Conservation (phyloP, 2,888 invertebrate species). For the Aphidius colemani region DNA sequence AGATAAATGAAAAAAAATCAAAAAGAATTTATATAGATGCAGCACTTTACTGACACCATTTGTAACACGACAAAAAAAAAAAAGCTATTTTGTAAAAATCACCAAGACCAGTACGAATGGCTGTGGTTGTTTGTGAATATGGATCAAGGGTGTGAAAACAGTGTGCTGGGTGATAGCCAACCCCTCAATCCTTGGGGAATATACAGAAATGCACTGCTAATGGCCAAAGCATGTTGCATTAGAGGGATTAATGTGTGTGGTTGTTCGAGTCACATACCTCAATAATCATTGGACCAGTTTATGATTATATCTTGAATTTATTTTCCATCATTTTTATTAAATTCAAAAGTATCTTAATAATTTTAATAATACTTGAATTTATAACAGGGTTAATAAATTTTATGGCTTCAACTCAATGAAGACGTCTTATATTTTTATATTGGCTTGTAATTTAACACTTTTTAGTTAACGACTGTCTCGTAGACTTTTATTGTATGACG, state of each 20-base stretch:
- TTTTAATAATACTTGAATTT: too few species aligned
- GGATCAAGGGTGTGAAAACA: conserved; percentile 8
- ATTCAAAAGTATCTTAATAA: too few species aligned
- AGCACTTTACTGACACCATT: conserved; percentile 32
- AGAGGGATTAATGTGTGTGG: conserved; percentile 47
- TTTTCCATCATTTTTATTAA: conserved; percentile 4
- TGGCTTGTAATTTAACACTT: conserved; percentile 6
- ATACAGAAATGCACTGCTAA: conserved; percentile 52
- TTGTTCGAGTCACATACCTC: conserved; percentile 32
- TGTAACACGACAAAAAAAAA: conserved; percentile 16
- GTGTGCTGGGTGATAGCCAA: conserved; percentile 20
- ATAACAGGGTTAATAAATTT: not conserved
- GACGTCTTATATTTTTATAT: not conserved
- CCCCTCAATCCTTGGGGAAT: conserved; percentile 43
- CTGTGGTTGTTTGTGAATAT: not conserved
- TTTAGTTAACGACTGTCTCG: conserved; percentile 1
- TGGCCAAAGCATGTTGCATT: conserved; percentile 54
- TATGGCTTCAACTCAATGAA: not conserved
- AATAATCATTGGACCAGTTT: conserved; percentile 23
- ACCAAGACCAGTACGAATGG: conserved; percentile 35
- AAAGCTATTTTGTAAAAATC: conserved; percentile 47
- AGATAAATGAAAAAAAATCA: too few species aligned
- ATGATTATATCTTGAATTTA: conserved; percentile 22
- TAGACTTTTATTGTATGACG: not conserved
- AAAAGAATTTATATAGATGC: conserved; percentile 19